These are phyloP conservation scores for Theocolax elegans DNA, from an alignment of 1,140 invertebrate species.

Conservation along the genomic window DNA sequence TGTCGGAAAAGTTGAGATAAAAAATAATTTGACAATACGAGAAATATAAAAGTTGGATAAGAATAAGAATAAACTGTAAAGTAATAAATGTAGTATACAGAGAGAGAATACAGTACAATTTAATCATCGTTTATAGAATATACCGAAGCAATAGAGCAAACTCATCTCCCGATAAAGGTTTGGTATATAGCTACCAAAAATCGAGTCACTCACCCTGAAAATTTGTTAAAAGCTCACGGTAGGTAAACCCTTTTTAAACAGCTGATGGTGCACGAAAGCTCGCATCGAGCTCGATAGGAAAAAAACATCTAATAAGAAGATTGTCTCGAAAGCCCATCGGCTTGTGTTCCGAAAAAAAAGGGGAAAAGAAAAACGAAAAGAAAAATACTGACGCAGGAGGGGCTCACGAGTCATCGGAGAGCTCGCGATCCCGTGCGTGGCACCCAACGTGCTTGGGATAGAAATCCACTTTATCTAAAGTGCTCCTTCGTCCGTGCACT, in stretches of 20 bases:
- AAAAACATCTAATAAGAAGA: slow-evolving; percentile 8
- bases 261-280: background rate
- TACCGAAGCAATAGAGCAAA: too few species aligned
- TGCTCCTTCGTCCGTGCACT: slow-evolving; percentile 53
- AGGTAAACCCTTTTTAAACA: background rate
- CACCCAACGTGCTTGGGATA: slow-evolving; percentile 19
- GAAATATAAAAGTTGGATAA: too few species aligned
- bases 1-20: too few species aligned
- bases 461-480: slow-evolving; percentile 58
- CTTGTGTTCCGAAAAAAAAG: too few species aligned
- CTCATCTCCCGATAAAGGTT: too few species aligned
- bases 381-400: background rate
- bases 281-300: background rate
- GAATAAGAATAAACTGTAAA: too few species aligned
- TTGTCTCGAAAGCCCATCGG: background rate
- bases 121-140: too few species aligned
- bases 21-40: too few species aligned
- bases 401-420: background rate
- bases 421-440: background rate
- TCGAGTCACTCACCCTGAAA: background rate
- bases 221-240: slow-evolving; percentile 1
- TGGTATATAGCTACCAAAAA: too few species aligned
- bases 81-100: too few species aligned
- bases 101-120: too few species aligned
- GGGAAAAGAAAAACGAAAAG: background rate